Evolutionary conservation across 2,888 invertebrate genomes (phyloP).

Genomic region (Mylabris sibirica): DNA sequence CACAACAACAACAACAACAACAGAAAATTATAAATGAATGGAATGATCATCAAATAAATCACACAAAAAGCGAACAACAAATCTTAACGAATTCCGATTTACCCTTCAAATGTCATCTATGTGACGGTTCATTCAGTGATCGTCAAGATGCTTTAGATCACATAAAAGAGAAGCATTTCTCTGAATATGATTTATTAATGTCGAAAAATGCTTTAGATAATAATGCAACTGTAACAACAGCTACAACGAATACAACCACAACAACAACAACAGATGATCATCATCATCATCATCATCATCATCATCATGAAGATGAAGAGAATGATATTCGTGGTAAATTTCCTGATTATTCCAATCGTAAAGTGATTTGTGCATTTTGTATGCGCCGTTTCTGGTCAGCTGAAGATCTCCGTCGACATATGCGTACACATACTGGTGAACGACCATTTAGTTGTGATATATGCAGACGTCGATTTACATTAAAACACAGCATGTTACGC

Average conservation of each 20-base stretch:
- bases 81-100: conserved; percentile 67
- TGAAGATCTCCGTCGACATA: conserved; percentile 90
- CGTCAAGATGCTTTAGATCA: conserved; percentile 83
- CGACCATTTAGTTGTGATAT: conserved; percentile 91
- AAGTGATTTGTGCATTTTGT: conserved; percentile 92
- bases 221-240: conserved; percentile 56
- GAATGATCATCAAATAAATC: conserved; percentile 1
- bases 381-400: conserved; percentile 94
- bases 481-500: conserved; percentile 94
- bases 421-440: conserved; percentile 93
- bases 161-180: conserved; percentile 75
- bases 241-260: background rate
- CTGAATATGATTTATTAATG: conserved; percentile 83
- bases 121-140: conserved; percentile 85
- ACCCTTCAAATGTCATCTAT: conserved; percentile 92
- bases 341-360: conserved; percentile 86
- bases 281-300: conserved; percentile 59
- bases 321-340: conserved; percentile 79
- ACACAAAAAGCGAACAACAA: background rate
- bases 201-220: conserved; percentile 80
- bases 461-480: conserved; percentile 85
- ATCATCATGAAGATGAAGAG: conserved; percentile 69
- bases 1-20: conserved; percentile 28
- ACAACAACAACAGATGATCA: conserved; percentile 55
- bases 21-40: background rate